These are phyloP conservation scores for Tyrannus savana DNA, from an alignment of 2,113 vertebrate genomes.

Conservation along the genomic window DNA sequence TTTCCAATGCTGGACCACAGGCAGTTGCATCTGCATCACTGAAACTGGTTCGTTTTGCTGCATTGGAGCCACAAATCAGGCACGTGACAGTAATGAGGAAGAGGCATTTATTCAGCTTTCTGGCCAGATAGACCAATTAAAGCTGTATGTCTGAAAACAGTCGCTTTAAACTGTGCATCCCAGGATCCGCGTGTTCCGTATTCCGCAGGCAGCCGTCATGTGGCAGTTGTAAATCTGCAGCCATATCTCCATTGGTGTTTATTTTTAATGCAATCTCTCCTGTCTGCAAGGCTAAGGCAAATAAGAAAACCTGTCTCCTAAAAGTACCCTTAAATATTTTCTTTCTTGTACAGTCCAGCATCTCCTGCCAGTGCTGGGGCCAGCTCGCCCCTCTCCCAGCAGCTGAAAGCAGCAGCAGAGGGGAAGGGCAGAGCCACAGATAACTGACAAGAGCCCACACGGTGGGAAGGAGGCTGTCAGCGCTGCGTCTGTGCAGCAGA, in stretches of 20 bases:
- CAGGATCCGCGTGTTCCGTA: neutral
- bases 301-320: neutral
- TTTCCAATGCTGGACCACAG: neutral
- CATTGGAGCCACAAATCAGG: neutral
- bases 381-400: neutral
- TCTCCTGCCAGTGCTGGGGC: neutral
- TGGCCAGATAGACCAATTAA: constrained; percentile 29
- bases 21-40: neutral
- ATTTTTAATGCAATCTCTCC: neutral
- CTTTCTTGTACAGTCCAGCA: neutral
- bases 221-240: neutral
- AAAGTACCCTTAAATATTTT: neutral
- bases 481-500: rapidly evolving
- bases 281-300: neutral
- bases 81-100: neutral
- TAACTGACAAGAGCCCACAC: neutral
- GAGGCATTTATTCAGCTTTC: neutral
- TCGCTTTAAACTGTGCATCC: neutral
- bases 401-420: neutral
- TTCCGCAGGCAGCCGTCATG: neutral
- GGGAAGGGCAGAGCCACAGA: rapidly evolving
- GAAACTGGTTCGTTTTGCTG: neutral
- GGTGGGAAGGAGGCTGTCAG: neutral
- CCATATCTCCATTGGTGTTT: neutral
- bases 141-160: neutral